A percentile compares a stretch with the other conserved stretches of the same genome.
Evolutionary conservation across 2,113 vertebrate species (phyloP).

Genomic region (Oenanthe oenanthe): DNA sequence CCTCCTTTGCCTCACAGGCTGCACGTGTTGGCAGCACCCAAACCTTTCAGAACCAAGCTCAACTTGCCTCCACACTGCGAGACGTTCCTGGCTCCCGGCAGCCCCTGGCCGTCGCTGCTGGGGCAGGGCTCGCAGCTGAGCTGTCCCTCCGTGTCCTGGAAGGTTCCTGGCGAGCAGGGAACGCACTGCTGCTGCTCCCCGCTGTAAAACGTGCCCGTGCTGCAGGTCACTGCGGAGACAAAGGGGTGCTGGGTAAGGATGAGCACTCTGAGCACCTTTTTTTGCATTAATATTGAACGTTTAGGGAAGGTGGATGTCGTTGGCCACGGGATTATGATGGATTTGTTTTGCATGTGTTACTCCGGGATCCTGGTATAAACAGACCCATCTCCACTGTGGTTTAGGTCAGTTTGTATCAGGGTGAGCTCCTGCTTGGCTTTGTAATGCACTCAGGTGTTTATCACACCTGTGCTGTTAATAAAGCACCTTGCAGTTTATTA

Average conservation of each 20-base stretch:
- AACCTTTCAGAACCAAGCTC: background rate
- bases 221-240: conserved; percentile 83
- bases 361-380: background rate
- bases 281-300: background rate
- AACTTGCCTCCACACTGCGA: conserved; percentile 92
- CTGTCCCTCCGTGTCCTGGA: conserved; percentile 89
- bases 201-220: conserved; percentile 87
- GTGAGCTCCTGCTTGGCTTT: background rate
- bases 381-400: background rate
- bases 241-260: conserved; percentile 7
- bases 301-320: background rate
- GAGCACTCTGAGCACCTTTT: background rate
- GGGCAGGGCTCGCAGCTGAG: conserved; percentile 93
- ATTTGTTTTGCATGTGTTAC: background rate
- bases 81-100: conserved; percentile 85
- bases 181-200: conserved; percentile 87
- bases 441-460: background rate
- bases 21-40: background rate
- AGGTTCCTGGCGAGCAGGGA: conserved; percentile 86
- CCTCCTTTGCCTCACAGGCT: background rate
- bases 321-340: background rate
- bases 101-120: conserved; percentile 83
- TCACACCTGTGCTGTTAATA: background rate
- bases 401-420: background rate
- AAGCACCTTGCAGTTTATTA: background rate